phyloP scores from a whole-genome alignment of 1,140 invertebrate species.

The Drosophila pandora region DNA sequence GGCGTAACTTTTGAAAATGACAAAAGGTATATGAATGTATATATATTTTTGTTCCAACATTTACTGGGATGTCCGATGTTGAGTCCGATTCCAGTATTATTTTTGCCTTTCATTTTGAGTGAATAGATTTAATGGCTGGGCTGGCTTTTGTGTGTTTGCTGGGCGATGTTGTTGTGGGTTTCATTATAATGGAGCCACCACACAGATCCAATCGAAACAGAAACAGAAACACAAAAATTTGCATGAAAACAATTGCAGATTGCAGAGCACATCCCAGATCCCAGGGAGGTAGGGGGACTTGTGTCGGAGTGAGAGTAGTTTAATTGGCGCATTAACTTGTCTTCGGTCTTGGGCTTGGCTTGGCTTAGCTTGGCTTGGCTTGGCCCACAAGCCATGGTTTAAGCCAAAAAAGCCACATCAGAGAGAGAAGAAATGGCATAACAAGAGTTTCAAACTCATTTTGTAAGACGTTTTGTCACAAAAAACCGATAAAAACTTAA shows the following conservation, averaged over 20 bases:
- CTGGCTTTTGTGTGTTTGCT: constrained; percentile 28
- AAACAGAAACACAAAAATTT: constrained; percentile 47
- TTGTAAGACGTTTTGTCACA: background rate
- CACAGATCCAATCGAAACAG: constrained; percentile 52
- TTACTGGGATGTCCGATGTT: constrained; percentile 2
- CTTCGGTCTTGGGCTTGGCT: constrained; percentile 38
- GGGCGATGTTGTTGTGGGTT: constrained; percentile 2
- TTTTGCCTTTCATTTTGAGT: constrained; percentile 70
- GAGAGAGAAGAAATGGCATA: background rate
- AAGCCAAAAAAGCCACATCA: background rate
- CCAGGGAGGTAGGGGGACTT: background rate
- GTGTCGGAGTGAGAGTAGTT: constrained; percentile 25
- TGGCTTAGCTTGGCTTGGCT: constrained; percentile 14
- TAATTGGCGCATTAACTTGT: constrained; percentile 77
- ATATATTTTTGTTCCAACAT: background rate
- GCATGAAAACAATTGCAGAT: constrained; percentile 72
- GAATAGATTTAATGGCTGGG: constrained; percentile 54
- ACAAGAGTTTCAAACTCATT: background rate
- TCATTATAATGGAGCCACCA: constrained; percentile 1
- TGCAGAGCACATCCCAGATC: constrained; percentile 10
- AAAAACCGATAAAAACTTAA: background rate
- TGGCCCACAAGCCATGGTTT: background rate
- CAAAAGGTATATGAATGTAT: background rate
- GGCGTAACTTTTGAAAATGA: constrained; percentile 56
- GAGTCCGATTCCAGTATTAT: constrained; percentile 9